Evolutionary conservation across 2,797 vertebrate species (phyloP), one percentile per base, ranked within the genome.

Genomic region (Protonibea diacanthus): DNA sequence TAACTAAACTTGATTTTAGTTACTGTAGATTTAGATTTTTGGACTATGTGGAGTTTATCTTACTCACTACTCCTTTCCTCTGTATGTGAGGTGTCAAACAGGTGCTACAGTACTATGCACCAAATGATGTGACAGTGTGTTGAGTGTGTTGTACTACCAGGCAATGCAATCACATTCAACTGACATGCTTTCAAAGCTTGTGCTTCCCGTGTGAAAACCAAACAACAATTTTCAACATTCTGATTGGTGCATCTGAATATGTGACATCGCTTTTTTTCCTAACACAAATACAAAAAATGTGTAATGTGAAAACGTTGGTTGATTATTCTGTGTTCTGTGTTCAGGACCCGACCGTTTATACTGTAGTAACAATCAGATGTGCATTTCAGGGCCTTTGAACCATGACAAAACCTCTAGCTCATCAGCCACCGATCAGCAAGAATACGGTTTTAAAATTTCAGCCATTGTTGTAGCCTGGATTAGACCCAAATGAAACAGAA

Each of bases 401-500:
- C 58, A 60, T n/a, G 4, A n/a, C 2, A n/a, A 21, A 42, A 45
- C 15, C 4, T 21, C 33, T 3, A 52, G 25, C 17, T 11, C 6
- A 47, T 69, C 6, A 63, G 20, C 38, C 44, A 68, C 29, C 0
- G 2, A 49, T 47, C 18, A 49, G 49, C 42, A 58, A 33, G 27
- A 45, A 38, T 15, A 17, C 25, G 0, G 42, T 15, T 42, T 58
- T 33, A 38, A 11, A 48, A 33, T 27, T 44, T 10, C 44, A 45
- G 25, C 21, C 7, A 33, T 42, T 45, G 33, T 45, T 78, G n/a
- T 18, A 45, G 56, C 57, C 53, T 55, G 47, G 20, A 57, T 57
- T 44, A 66, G 23, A 23, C 56, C 66, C 63, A 58, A 76, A 79
- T 67, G 57, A 76, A 82, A 74, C 45, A 55, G 59, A 85, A 78